These are phyloP conservation scores for Microcebus griseorufus DNA, from an alignment of 2,113 vertebrate species.

Conservation along the genomic window DNA sequence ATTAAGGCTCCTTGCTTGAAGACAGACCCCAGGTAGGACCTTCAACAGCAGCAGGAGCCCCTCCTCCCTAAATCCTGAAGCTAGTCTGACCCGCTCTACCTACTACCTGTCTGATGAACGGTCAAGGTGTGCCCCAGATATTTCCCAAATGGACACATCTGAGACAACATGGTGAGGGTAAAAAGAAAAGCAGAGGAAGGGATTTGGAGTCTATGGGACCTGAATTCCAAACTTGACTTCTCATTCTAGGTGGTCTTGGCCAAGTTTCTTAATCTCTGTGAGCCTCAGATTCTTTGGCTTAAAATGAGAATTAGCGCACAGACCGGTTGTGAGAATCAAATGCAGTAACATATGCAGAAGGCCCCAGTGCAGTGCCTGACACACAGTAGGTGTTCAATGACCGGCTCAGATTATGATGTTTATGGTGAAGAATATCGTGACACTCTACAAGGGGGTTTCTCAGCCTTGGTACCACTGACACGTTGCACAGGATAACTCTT, in stretches of 20 bases:
- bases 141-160: neutral
- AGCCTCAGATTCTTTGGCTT: neutral
- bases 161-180: neutral
- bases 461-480: neutral
- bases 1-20: neutral
- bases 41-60: neutral
- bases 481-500: neutral
- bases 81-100: neutral
- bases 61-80: neutral
- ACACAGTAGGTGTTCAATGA: neutral
- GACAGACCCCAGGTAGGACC: neutral
- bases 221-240: neutral
- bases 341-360: neutral
- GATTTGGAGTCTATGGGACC: neutral
- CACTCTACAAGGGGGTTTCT: neutral
- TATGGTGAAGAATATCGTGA: neutral
- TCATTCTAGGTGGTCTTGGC: neutral
- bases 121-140: neutral
- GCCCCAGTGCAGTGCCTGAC: accelerated
- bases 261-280: neutral
- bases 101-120: neutral
- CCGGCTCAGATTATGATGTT: neutral
- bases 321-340: neutral
- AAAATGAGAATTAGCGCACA: neutral
- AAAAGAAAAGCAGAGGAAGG: too few species aligned